Base-by-base conservation (phyloP, 2,113 vertebrate species). In the Phycodurus eques region DNA sequence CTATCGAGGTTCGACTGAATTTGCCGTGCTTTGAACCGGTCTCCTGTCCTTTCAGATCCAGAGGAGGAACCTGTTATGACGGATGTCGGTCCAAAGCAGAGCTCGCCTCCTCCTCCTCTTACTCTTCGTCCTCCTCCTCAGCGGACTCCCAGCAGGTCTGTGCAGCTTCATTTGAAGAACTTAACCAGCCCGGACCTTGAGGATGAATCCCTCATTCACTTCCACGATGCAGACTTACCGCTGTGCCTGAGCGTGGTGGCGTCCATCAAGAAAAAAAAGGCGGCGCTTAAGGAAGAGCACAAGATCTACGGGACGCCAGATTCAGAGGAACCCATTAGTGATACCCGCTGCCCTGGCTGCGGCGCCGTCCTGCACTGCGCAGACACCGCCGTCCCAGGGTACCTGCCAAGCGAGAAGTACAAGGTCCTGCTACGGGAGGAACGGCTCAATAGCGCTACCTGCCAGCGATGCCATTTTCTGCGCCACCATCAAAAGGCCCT, bases 391-490 rank as follows among this genome's bases (percentile, higher is more conserved):
- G 19, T 85, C 15, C 93, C 95, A 0, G 96, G 96, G 0, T 97
- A 92, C 84, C 44, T 98, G 56, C 94, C 96, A 56, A 91, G 90
- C 7, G 93, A 95, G 70, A 95, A 95, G 81, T 95, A 88, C 85
- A 91, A 80, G 67, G 64, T 11, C 1, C 74, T 94, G 49, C 54
- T 63, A 0, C 53, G 72, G 54, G 88, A 88, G 2, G 73, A 73
- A 10, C 27, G 53, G 6, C 77, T 93, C 71, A 11, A 59, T 0
- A 79, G 73, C 0, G 85, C 91, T 0, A 90, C 93, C 8, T 96
- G 96, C 71, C 96, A 95, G 77, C 94, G 95, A 27, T 97, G 96
- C 84, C 93, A 92, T 87, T 75, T 94, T 54, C 91, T 97, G 51
- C 86, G 87, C 0, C 93, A 95, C 75, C 88, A 96, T 81, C 91